A percentile compares a stretch with the other conserved stretches of the same genome.
phyloP scores from a whole-genome alignment of 2,113 vertebrate species.

The Ursus arctos region DNA sequence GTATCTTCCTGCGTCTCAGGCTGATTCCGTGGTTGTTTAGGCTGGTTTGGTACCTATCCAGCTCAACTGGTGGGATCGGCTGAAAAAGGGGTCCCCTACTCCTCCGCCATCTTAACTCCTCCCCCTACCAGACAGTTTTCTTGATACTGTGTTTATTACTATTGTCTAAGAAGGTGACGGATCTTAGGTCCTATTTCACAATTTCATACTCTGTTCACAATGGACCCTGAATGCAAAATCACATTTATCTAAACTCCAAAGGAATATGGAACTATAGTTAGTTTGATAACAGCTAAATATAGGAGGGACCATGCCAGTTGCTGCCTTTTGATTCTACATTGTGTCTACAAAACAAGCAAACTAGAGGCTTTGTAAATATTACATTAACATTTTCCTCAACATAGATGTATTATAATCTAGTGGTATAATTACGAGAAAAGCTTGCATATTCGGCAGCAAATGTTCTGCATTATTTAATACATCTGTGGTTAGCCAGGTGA shows the following conservation, averaged over 20 bases:
- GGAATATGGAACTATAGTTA: not conserved
- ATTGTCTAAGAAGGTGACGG: not conserved
- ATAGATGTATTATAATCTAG: not conserved
- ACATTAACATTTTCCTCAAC: constrained; percentile 25
- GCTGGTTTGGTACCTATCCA: no score
- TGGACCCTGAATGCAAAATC: constrained; percentile 1
- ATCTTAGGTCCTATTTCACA: not conserved
- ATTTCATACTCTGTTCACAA: not conserved
- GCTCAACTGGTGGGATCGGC: no score
- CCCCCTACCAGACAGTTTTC: not conserved
- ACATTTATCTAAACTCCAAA: constrained; percentile 37
- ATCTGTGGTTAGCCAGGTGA: not conserved
- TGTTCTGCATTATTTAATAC: constrained; percentile 19
- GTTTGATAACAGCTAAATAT: not conserved
- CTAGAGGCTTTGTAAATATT: constrained; percentile 41
- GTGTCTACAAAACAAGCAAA: constrained; percentile 32
- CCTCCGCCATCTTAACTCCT: no score
- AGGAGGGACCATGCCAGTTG: not conserved
- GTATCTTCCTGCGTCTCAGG: no score
- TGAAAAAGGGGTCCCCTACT: no score
- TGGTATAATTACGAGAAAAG: not conserved
- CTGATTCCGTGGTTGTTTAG: no score
- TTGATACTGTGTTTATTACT: not conserved
- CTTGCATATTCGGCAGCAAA: constrained; percentile 5
- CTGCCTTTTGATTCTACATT: not conserved